Evolutionary conservation across 2,888 invertebrate genomes (phyloP), one percentile per base, ranked within the genome.

Genomic region (Xestia rhomboidea): DNA sequence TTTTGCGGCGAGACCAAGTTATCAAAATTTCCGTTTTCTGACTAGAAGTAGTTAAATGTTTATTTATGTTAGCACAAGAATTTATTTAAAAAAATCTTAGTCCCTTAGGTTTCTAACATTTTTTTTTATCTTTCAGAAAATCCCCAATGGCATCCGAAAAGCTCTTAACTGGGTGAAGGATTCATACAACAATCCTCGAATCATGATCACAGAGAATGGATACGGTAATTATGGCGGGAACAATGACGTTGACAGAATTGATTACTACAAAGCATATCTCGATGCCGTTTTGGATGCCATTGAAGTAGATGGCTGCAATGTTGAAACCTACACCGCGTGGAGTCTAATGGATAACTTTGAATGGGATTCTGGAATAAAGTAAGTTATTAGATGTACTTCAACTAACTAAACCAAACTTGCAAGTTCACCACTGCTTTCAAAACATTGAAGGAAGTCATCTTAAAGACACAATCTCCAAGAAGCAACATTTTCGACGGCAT

Each of bases 181-280:
- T 0, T 94, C 94, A 46, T 98, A 97, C 89, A 94, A 97, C 51
- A 95, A 97, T 84, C 95, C 97, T 0, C 94, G 94, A 68, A 95
- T 97, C 13, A 91, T 97, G 84, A 96, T 97, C 49, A 97, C 97
- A 0, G 98, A 98, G 89, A 97, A 97, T 86, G 97, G 97, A 2
- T 97, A 95, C 90, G 96, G 97, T 0, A 97, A 97, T 41, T 90
- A 88, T 2, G 93, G 92, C 0, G 94, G 93, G 15, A 41, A 90
- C 7, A 63, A 94, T n/a, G 94, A 97, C 57, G 88, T 92, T 10
- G 94, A 94, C 2, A 92, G 97, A n/a, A 89, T 96, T 1, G 82
- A 91, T 0, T 97, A 95, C 86, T 92, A 93, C 63, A 91, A 81
- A 30, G 85, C 86, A 18, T 95, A 96, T 73, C 63, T 95, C 0